Evolutionary conservation across 64 coral and sea anemone species (phyloP).

Genomic region (Acropora tenuis): DNA sequence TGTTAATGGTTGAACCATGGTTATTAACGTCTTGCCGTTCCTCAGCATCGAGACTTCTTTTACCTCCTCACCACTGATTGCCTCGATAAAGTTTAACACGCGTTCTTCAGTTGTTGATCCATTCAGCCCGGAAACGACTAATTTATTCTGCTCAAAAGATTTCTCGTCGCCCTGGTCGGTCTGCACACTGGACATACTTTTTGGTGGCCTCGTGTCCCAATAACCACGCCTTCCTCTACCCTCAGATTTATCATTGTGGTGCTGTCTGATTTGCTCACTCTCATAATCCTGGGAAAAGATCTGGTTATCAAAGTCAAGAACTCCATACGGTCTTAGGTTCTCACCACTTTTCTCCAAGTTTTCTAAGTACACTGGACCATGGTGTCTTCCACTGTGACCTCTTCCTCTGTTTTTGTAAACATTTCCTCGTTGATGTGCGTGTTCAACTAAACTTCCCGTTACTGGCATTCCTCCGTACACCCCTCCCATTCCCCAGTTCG

Average conservation of each 20-base stretch:
- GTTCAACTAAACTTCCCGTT: neutral
- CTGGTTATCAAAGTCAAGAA: too few relatives aligned
- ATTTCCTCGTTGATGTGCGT: neutral
- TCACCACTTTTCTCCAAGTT: neutral
- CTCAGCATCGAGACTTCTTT: too few relatives aligned
- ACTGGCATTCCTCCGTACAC: neutral
- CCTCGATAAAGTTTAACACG: too few relatives aligned
- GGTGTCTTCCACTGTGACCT: neutral
- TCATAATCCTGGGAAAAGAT: neutral
- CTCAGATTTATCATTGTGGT: neutral
- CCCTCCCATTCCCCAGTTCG: neutral
- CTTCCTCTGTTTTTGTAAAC: neutral
- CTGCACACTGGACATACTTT: neutral
- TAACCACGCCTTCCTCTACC: neutral
- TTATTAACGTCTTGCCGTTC: too few relatives aligned
- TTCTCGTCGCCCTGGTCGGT: neutral
- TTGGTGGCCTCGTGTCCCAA: neutral
- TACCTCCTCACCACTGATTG: too few relatives aligned
- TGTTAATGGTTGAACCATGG: too few relatives aligned
- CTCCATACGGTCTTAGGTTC: neutral
- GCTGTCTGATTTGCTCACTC: neutral
- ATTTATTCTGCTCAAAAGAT: neutral
- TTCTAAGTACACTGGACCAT: neutral
- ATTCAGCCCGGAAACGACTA: too few relatives aligned
- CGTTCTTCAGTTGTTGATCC: too few relatives aligned